Base-by-base conservation (phyloP, 2,888 invertebrate species). In the Coleophora deauratella region DNA sequence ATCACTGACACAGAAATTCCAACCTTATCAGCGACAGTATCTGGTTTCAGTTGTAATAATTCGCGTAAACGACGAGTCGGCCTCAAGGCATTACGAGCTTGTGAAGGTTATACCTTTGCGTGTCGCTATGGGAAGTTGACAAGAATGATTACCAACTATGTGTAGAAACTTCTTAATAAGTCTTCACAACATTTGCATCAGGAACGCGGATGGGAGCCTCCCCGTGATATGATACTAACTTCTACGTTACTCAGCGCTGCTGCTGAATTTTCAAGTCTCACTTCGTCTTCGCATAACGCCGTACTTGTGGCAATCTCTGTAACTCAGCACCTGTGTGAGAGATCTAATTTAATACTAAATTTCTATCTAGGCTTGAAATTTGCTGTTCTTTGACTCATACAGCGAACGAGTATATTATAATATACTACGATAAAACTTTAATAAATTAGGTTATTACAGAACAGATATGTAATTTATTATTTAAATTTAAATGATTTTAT, bases 141-240 rank as follows among this genome's bases (percentile, higher is more conserved):
- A 73, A 67, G 68, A 73, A 75, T 78, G 69, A 81, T 81, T 79
- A 77, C 66, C 58, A 61, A 64, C 55, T 63, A 51, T 63, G 57
- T 73, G 66, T 68, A 63, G 62, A 59, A 78, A 79, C 62, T 82
- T 79, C 75, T 71, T 79, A 79, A 80, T 78, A 80, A 76, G 75
- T 75, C 71, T 63, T 76, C 71, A 72, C 64, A 69, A 74, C 72
- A 78, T 82, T 82, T 79, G 74, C 76, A 78, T 77, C 69, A 59
- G 55, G 62, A 46, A 62, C 53, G 57, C 49, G 49, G 48, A 47
- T 51, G 55, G 38, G 35, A 54, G 50, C 49, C 49, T 59, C 57
- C 54, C 52, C 51, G 55, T 63, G 70, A 65, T 69, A 74, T 66
- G 56, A 72, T 57, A 70, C 69, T 65, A 66, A 73, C 61, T 66